phyloP scores from a whole-genome alignment of 2,113 vertebrate species.

The Mastomys natalensis region DNA sequence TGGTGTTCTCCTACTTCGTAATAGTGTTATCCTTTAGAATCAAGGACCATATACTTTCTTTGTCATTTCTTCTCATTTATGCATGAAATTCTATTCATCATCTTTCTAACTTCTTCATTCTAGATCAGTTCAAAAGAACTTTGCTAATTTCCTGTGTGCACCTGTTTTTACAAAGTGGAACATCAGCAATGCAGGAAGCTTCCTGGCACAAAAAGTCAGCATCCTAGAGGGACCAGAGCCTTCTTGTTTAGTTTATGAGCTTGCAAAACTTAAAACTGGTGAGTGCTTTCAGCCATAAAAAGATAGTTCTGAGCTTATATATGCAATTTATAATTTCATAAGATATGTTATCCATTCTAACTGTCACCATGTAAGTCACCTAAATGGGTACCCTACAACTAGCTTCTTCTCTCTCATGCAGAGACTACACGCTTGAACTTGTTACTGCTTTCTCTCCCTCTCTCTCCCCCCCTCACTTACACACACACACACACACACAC shows the following conservation, averaged over 20 bases:
- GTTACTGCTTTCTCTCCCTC: not conserved
- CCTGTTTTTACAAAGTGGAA: not conserved
- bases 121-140: constrained; percentile 1
- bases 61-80: constrained; percentile 12
- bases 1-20: rapidly evolving
- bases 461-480: not conserved
- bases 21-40: not conserved
- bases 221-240: not conserved
- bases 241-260: not conserved
- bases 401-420: not conserved
- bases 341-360: not conserved
- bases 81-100: not conserved
- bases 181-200: not conserved
- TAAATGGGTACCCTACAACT: not conserved
- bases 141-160: not conserved
- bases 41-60: not conserved
- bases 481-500: not conserved
- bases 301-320: not conserved
- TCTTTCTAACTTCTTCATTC: not conserved
- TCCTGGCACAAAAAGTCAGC: not conserved
- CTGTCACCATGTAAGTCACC: not conserved
- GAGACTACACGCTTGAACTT: not conserved
- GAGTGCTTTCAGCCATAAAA: not conserved
- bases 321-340: constrained; percentile 13
- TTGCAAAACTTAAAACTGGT: not conserved